Base-by-base conservation (phyloP, 2,797 vertebrate genomes). In the Denticeps clupeoides region DNA sequence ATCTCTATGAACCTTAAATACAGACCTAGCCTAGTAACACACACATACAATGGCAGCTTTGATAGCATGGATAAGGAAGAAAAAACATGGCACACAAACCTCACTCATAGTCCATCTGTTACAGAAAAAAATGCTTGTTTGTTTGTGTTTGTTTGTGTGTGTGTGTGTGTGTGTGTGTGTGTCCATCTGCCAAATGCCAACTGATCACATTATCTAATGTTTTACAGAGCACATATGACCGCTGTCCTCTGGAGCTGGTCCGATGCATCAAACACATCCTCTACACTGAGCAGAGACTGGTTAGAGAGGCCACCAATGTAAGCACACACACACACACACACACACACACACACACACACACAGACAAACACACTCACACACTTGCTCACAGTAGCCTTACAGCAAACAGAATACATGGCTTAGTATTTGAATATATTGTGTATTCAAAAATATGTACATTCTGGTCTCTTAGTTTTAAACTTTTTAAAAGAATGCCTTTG, bases 251-350 rank as follows among this genome's bases (percentile, higher is more conserved):
- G 84, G 93, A 97, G 69, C 62, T 97, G 80, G 93, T 96, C 58
- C 84, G 90, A 73, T 95, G 91, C 71, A 97, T 97, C 78, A 89
- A 90, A 62, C 92, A 97, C 73, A 97, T 97, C 77, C 84, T 97
- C 45, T 93, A 94, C 82, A 89, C 91, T 0, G 93, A 97, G 70
- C 91, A 97, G 80, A 83, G 92, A 66, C 87, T 97, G 43, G 90
- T 97, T 67, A 82, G 87, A 45, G 93, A 97, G 70, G 93, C 92
- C 0, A 90, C 86, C 53, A 93, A 93, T 1, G 93, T 97, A 74
- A 93, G 38, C 45, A 13, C 22, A 1, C 31, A 25, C 22, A 11
- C 9, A 11, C 49, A 29, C 10, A 9, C 31, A 42, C 12, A 47
- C 18, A 47, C 28, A 32, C 41, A 26, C 33, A 27, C 45, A 7